These are phyloP conservation scores for Hoplias malabaricus DNA, from an alignment of 2,113 vertebrate genomes.

Conservation along the genomic window DNA sequence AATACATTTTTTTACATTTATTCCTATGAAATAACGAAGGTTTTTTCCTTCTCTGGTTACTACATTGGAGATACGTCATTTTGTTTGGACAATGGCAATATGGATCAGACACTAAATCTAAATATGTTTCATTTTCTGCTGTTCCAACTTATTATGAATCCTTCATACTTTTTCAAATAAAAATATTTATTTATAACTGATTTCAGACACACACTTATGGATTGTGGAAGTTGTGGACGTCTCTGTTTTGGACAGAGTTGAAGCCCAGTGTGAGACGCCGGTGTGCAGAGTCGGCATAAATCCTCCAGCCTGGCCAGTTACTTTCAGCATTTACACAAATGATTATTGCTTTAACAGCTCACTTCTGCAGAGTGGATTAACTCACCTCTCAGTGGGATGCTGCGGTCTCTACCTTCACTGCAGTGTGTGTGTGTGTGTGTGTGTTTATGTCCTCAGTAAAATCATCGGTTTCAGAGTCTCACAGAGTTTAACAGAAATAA, in stretches of 20 bases:
- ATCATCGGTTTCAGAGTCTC: slow-evolving; percentile 2
- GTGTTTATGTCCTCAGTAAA: not conserved
- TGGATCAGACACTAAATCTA: no score
- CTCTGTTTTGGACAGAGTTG: not conserved
- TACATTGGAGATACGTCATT: not conserved
- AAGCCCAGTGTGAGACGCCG: slow-evolving; percentile 9
- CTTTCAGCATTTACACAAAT: slow-evolving; percentile 52
- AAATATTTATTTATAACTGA: no score
- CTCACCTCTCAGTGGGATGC: slow-evolving; percentile 34
- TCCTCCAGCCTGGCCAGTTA: slow-evolving; percentile 34
- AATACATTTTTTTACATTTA: no score
- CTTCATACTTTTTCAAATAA: not conserved
- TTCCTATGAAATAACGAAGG: no score
- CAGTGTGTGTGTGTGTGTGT: not conserved
- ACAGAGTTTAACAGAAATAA: slow-evolving; percentile 4
- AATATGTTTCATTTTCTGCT: not conserved
- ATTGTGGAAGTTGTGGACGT: not conserved
- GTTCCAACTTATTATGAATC: not conserved
- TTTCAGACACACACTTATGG: not conserved
- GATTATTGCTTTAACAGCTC: slow-evolving; percentile 56
- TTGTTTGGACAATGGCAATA: no score
- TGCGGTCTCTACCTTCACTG: slow-evolving; percentile 14
- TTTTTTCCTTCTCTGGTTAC: no score
- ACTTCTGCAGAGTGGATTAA: slow-evolving; percentile 54
- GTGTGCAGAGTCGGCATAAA: slow-evolving; percentile 45